These are phyloP conservation scores for Bombus haemorrhoidalis DNA, from an alignment of 1,140 invertebrate genomes.

Conservation along the genomic window DNA sequence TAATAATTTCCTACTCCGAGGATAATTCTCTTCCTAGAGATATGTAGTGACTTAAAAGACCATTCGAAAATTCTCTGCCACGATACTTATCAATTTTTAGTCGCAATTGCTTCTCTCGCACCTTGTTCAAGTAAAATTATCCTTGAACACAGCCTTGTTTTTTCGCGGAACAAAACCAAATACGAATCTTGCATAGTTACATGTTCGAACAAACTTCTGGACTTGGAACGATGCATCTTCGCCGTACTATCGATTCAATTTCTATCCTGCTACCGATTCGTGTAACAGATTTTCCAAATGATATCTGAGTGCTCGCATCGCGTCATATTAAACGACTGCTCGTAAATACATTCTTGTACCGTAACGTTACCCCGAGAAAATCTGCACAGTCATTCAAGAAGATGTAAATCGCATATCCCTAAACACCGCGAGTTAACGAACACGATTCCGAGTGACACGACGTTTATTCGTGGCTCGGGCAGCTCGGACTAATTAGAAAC, in stretches of 20 bases:
- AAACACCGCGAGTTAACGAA: background rate
- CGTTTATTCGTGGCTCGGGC: background rate
- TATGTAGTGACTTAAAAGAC: too few species aligned
- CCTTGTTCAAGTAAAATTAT: too few species aligned
- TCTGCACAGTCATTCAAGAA: background rate
- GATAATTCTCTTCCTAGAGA: too few species aligned
- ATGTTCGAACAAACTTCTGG: background rate
- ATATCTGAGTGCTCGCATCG: too few species aligned
- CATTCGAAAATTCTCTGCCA: too few species aligned
- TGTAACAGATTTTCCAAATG: background rate
- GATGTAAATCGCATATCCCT: background rate
- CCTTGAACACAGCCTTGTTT: too few species aligned
- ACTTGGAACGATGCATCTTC: background rate
- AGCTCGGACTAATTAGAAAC: slow-evolving; percentile 9
- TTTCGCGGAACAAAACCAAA: too few species aligned
- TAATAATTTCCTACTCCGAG: too few species aligned
- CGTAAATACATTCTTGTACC: background rate
- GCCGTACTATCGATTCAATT: background rate
- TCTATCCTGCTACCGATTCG: background rate
- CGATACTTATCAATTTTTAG: too few species aligned
- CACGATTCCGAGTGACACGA: background rate
- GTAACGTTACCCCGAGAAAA: background rate
- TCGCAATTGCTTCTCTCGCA: too few species aligned
- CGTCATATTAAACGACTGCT: too few species aligned
- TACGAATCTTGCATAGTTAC: too few species aligned